A percentile compares a stretch with the other conserved stretches of the same genome.
phyloP scores from a whole-genome alignment of 1,140 invertebrate genomes.

The Ips typographus region DNA sequence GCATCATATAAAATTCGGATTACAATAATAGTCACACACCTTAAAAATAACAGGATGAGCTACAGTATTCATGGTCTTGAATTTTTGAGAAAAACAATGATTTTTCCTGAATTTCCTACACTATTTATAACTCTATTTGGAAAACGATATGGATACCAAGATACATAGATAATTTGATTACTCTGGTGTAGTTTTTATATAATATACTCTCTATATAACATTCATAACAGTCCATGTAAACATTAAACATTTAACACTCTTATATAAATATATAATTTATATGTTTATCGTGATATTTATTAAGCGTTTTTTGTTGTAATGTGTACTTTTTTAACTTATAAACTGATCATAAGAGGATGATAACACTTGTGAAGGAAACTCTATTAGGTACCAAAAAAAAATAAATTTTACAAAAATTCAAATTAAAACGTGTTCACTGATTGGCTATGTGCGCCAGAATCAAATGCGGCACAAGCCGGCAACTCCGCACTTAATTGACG shows the following conservation, averaged over 20 bases:
- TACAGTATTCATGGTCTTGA: background rate
- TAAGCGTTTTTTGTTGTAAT: background rate
- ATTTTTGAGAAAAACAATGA: background rate
- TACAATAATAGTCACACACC: background rate
- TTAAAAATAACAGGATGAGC: background rate
- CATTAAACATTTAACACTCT: background rate
- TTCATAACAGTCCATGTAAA: background rate
- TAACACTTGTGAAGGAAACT: no score
- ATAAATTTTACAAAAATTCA: no score
- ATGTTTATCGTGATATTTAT: background rate
- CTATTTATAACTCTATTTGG: background rate
- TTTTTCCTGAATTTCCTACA: background rate
- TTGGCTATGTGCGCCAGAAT: no score
- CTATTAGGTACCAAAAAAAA: no score
- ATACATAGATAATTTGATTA: background rate
- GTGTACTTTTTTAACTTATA: no score
- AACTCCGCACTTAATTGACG: no score
- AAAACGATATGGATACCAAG: background rate
- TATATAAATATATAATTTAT: background rate
- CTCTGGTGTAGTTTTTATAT: background rate
- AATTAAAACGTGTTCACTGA: no score
- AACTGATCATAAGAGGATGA: background rate
- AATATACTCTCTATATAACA: background rate
- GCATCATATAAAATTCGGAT: conserved; percentile 1
- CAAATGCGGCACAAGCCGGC: no score